These are phyloP conservation scores for Brachionus plicatilis DNA, from an alignment of 1,140 invertebrate species.

Conservation along the genomic window DNA sequence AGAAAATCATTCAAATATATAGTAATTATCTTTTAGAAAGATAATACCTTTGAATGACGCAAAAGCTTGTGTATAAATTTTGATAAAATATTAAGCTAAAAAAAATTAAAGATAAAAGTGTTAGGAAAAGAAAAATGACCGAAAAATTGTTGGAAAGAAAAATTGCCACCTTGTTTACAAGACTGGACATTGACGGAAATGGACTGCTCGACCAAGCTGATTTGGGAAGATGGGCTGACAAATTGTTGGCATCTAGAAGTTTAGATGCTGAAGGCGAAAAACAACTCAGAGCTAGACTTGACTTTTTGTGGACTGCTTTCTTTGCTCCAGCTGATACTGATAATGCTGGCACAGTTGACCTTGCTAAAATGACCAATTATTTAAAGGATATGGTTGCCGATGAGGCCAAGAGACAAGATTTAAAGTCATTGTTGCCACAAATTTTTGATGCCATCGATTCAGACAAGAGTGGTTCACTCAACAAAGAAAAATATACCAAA, in stretches of 20 bases:
- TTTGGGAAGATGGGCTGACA: conserved; percentile 13
- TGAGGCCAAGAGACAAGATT: background rate
- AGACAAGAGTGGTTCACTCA: background rate
- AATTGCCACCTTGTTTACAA: background rate
- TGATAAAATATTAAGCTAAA: background rate
- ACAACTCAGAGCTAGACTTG: background rate
- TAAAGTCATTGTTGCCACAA: background rate
- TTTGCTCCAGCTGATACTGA: conserved; percentile 28
- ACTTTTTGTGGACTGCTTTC: background rate
- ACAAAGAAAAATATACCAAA: background rate
- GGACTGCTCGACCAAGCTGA: background rate
- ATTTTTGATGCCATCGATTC: conserved; percentile 31
- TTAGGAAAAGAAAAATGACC: no score
- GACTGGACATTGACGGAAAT: conserved; percentile 8
- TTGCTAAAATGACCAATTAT: background rate
- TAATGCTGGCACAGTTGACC: background rate
- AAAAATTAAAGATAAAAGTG: no score
- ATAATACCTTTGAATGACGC: no score
- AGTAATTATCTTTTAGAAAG: no score
- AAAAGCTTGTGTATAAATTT: no score
- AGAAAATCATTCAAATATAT: no score
- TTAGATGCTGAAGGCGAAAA: background rate
- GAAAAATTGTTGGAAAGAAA: conserved; percentile 3
- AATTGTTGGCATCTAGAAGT: background rate
- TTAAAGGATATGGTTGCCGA: background rate